Evolutionary conservation across 2,888 invertebrate species (phyloP).

Genomic region (Chrysina gloriosa): DNA sequence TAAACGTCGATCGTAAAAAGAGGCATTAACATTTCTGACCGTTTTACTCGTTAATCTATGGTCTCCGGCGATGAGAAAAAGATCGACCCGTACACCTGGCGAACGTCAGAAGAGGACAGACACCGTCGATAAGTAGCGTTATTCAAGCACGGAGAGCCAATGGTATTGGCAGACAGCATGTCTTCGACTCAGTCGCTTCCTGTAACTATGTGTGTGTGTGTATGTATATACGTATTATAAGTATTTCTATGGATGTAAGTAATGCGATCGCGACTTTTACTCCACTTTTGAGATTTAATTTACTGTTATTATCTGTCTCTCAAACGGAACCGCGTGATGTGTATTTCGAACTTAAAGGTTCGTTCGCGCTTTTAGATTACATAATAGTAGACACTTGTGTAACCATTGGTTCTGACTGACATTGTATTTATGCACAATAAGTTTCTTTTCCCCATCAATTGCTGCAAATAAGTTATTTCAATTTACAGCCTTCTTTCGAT

Average conservation of each 20-base stretch:
- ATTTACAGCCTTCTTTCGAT: too few species aligned
- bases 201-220: neutral
- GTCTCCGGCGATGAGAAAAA: neutral
- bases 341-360: too few species aligned
- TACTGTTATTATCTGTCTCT: too few species aligned
- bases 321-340: too few species aligned
- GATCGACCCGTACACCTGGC: neutral
- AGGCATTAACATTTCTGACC: constrained; percentile 33
- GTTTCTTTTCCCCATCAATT: too few species aligned
- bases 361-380: too few species aligned
- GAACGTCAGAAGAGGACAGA: neutral
- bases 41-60: constrained; percentile 28
- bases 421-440: too few species aligned
- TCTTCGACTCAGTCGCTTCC: constrained; percentile 17
- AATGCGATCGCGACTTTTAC: neutral
- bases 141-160: constrained; percentile 11
- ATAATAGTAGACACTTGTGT: too few species aligned
- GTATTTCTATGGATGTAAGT: neutral
- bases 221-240: neutral
- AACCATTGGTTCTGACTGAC: too few species aligned
- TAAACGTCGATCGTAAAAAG: constrained; percentile 33
- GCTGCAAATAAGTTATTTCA: too few species aligned
- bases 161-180: constrained; percentile 29
- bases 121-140: constrained; percentile 10
- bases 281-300: neutral